Conservation (phyloP, 2,797 vertebrate genomes). For the Periparus ater region DNA sequence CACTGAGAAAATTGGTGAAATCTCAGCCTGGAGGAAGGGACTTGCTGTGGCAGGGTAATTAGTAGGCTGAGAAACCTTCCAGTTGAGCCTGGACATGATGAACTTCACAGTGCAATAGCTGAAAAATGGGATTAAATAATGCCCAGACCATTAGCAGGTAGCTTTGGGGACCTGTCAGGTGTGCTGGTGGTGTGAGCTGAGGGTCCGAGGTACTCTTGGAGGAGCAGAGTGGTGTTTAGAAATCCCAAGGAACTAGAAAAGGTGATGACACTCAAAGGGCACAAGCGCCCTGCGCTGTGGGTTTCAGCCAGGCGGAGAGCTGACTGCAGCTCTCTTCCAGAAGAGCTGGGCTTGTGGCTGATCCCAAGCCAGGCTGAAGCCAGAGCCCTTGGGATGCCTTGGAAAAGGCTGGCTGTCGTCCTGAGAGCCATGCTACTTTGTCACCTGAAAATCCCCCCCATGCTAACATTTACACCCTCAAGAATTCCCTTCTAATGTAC, state of each 20-base stretch:
- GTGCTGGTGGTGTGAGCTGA: not conserved
- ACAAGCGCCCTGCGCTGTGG: not conserved
- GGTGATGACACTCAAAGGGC: fast-evolving
- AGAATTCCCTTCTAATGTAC: not conserved
- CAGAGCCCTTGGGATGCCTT: not conserved
- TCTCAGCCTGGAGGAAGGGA: not conserved
- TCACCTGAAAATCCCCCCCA: not conserved
- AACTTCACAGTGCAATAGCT: not conserved
- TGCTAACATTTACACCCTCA: not conserved
- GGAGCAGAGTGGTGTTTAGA: not conserved
- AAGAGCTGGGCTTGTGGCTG: not conserved
- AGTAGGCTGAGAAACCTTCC: not conserved
- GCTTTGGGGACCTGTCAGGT: not conserved
- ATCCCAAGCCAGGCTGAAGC: not conserved
- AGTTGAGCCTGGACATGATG: not conserved
- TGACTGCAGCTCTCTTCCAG: not conserved
- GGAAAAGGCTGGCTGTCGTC: not conserved
- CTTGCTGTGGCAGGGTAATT: not conserved
- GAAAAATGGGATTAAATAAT: not conserved
- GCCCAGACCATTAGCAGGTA: not conserved
- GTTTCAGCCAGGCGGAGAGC: not conserved
- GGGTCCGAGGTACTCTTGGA: fast-evolving
- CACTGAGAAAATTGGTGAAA: not conserved
- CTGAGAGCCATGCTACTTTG: not conserved
- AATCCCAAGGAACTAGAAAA: not conserved